These are phyloP conservation scores for Basileuterus tristriatus DNA, from an alignment of 2,797 vertebrate species.

Conservation along the genomic window DNA sequence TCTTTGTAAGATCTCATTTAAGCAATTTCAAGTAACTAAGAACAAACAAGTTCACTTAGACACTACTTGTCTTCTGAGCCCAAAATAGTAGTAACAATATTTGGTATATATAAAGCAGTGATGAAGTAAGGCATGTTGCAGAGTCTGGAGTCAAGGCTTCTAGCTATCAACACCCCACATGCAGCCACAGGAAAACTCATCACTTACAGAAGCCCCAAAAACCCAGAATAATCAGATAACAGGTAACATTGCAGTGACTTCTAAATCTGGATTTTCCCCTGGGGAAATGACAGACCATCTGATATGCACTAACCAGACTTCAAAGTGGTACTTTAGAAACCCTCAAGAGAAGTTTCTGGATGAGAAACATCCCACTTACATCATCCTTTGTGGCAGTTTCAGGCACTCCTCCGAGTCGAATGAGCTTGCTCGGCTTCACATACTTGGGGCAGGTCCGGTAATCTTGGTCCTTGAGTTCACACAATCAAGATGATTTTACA, in stretches of 20 bases:
- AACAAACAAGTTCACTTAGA: not conserved
- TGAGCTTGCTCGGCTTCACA: conserved; percentile 88
- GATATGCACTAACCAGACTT: not conserved
- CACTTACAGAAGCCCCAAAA: not conserved
- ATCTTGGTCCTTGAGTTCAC: conserved; percentile 79
- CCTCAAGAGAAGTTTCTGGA: not conserved
- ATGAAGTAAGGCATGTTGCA: not conserved
- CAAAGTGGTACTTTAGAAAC: not conserved
- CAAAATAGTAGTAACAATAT: not conserved
- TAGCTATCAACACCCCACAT: not conserved
- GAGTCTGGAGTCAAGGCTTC: not conserved
- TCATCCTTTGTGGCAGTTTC: conserved; percentile 95
- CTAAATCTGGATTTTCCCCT: conserved; percentile 18
- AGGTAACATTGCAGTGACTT: not conserved
- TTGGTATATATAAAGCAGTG: not conserved
- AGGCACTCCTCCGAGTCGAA: conserved; percentile 91
- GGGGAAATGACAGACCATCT: not conserved
- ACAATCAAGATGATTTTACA: conserved; percentile 60
- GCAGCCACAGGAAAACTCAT: not conserved
- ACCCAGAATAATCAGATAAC: not conserved
- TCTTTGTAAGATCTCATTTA: not conserved
- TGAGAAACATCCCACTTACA: conserved; percentile 73
- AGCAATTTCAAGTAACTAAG: not conserved
- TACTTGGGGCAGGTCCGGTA: conserved; percentile 81
- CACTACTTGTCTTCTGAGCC: not conserved